Evolutionary conservation across 2,113 vertebrate genomes (phyloP).

Genomic region (Eurystomus gularis): DNA sequence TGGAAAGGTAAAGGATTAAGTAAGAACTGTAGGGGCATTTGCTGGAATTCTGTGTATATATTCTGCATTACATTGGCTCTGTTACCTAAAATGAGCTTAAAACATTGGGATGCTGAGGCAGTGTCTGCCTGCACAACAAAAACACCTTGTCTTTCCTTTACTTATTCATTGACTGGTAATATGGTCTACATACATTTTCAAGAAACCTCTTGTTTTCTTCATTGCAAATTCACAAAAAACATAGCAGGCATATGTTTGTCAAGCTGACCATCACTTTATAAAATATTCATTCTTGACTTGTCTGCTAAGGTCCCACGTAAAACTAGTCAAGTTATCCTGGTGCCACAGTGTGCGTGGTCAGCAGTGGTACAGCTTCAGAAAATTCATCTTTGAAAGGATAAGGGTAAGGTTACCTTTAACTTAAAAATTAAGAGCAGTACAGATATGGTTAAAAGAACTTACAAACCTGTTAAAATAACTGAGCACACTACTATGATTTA

Average conservation of each 20-base stretch:
- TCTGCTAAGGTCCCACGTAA: neutral
- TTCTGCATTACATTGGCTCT: neutral
- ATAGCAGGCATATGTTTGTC: neutral
- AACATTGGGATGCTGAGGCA: neutral
- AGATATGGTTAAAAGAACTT: neutral
- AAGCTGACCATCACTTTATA: neutral
- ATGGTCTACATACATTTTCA: neutral
- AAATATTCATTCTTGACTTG: neutral
- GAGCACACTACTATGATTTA: neutral
- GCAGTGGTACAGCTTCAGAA: neutral
- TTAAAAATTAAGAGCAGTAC: neutral
- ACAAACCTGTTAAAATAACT: neutral
- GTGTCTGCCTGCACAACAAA: neutral
- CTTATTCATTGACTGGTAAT: neutral
- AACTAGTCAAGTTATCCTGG: neutral
- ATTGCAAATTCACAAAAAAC: neutral
- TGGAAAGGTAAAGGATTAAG: neutral
- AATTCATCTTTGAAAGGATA: neutral
- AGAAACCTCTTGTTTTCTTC: neutral
- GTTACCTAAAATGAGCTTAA: neutral
- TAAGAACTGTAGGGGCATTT: neutral
- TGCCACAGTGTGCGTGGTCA: neutral
- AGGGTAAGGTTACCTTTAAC: neutral
- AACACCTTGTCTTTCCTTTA: neutral
- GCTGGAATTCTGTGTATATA: neutral